These are phyloP conservation scores for Holothuria scabra DNA, from an alignment of 53 echinoderm and acorn worm genomes.

Conservation along the genomic window DNA sequence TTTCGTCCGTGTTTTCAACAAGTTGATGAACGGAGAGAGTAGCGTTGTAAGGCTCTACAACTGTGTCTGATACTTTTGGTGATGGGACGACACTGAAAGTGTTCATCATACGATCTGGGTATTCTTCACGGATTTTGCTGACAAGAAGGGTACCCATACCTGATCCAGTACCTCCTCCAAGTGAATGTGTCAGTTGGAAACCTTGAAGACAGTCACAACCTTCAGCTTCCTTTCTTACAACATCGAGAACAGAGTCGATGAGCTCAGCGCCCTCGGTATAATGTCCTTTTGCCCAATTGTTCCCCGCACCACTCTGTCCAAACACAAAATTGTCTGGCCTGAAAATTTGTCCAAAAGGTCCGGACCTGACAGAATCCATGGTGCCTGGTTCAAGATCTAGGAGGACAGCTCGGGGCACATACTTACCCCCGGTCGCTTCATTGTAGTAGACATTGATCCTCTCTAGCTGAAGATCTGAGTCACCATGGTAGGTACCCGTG, in stretches of 20 bases:
- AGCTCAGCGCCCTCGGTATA: slow-evolving; percentile 99
- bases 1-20: slow-evolving; percentile 59
- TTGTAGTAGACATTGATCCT: slow-evolving; percentile 98
- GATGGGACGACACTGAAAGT: slow-evolving; percentile 47
- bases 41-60: slow-evolving; percentile 67
- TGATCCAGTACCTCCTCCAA: slow-evolving; percentile 85
- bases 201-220: slow-evolving; percentile 70
- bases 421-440: slow-evolving; percentile 95
- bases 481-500: slow-evolving; percentile 95
- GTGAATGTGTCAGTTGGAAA: slow-evolving; percentile 87
- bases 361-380: slow-evolving; percentile 93
- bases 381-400: slow-evolving; percentile 96
- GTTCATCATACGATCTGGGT: slow-evolving; percentile 66
- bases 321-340: slow-evolving; percentile 97
- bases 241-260: slow-evolving; percentile 92
- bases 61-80: slow-evolving; percentile 65
- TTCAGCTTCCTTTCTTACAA: slow-evolving; percentile 81
- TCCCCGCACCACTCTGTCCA: slow-evolving; percentile 98
- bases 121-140: slow-evolving; percentile 85
- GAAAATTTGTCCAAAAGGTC: slow-evolving; percentile 92
- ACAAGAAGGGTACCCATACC: slow-evolving; percentile 85
- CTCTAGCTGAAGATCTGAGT: slow-evolving; percentile 94
- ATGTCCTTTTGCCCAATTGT: slow-evolving; percentile 99
- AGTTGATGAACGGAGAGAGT: slow-evolving; percentile 68
- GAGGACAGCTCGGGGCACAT: slow-evolving; percentile 89